phyloP scores from a whole-genome alignment of 30 jellyfish, hydroid and myxozoan genomes.

The Turritopsis dohrnii region DNA sequence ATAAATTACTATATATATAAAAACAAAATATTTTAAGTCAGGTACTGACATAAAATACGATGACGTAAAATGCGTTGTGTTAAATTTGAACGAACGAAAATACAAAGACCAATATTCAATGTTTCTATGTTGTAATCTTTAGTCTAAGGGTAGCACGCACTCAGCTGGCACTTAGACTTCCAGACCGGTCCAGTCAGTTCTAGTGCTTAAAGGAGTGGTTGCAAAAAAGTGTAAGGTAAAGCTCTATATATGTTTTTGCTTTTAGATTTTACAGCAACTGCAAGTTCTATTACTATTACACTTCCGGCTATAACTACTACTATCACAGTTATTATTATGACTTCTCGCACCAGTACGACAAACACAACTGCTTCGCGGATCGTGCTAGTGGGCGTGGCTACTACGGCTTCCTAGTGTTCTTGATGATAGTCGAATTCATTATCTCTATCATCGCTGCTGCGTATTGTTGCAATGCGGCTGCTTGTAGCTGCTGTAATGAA shows the following conservation, averaged over 20 bases:
- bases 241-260: no score
- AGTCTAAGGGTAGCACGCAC: no score
- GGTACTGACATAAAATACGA: no score
- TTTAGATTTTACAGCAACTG: not conserved
- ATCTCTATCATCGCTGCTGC: not conserved
- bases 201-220: no score
- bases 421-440: not conserved
- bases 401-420: not conserved
- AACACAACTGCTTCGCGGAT: not conserved
- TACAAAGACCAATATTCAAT: no score
- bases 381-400: slow-evolving; percentile 4
- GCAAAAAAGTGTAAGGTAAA: no score
- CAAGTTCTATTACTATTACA: not conserved
- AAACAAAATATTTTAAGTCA: no score
- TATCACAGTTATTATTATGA: not conserved
- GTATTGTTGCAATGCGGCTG: slow-evolving; percentile 1
- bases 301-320: not conserved
- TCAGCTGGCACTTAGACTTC: no score
- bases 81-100: no score
- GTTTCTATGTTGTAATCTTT: not conserved
- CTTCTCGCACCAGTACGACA: not conserved
- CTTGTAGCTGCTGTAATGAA: not conserved
- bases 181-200: no score
- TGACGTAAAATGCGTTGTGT: no score
- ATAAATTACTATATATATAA: no score